Conservation (phyloP, 2,797 vertebrate genomes). For the Nyctibius grandis region DNA sequence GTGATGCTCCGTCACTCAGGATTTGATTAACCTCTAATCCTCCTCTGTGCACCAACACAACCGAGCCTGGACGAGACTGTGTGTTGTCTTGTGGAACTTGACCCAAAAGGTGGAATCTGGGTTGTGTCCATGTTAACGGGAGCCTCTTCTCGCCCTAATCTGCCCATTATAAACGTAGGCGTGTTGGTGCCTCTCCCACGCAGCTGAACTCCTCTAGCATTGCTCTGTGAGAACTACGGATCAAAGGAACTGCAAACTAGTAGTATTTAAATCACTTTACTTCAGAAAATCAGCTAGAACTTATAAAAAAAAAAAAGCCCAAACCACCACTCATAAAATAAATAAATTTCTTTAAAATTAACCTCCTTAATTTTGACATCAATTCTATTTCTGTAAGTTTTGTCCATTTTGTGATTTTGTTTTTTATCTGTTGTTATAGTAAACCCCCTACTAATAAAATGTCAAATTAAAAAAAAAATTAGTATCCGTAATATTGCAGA, state of each 20-base stretch:
- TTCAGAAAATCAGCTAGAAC: not conserved
- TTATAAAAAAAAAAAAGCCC: not conserved
- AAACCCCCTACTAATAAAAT: conserved; percentile 52
- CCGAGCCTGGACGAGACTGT: not conserved
- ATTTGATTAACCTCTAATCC: not conserved
- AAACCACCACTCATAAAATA: not conserved
- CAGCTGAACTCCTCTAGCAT: not conserved
- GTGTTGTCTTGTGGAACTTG: not conserved
- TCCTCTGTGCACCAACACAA: not conserved
- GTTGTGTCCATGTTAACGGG: not conserved
- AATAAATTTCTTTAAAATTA: conserved; percentile 25
- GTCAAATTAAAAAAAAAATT: conserved; percentile 57
- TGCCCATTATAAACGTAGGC: not conserved
- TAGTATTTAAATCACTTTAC: not conserved
- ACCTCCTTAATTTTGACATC: not conserved
- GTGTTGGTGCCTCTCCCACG: not conserved
- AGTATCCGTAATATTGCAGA: not conserved
- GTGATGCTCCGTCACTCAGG: not conserved
- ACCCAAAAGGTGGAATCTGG: not conserved
- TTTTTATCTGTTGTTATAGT: conserved; percentile 54
- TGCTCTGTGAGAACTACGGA: not conserved
- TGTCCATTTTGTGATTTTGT: not conserved
- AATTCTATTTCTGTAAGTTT: conserved; percentile 6
- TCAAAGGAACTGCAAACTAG: not conserved
- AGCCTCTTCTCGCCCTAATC: not conserved